Conservation (phyloP, 2,888 invertebrate genomes). For the Tachystola acroxantha region DNA sequence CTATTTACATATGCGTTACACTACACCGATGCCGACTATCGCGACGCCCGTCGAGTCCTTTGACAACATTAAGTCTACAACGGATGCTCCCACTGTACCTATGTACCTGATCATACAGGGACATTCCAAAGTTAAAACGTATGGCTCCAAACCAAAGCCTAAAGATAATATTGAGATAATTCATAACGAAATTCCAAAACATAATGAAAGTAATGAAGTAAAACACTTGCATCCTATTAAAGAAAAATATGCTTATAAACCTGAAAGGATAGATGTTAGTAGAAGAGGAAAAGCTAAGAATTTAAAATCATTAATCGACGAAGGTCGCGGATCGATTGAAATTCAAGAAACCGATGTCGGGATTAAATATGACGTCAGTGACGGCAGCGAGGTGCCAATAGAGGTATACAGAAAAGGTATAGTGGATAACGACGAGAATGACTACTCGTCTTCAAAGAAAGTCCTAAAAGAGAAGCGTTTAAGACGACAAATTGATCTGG, state of each 20-base stretch:
- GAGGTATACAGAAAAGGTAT: slow-evolving; percentile 80
- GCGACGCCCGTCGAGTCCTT: slow-evolving; percentile 56
- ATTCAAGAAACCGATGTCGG: slow-evolving; percentile 78
- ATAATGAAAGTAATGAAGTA: slow-evolving; percentile 71
- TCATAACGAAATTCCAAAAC: slow-evolving; percentile 73
- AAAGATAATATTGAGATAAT: slow-evolving; percentile 42
- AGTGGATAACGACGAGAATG: slow-evolving; percentile 73
- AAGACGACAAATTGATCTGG: slow-evolving; percentile 59
- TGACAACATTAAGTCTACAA: slow-evolving; percentile 38
- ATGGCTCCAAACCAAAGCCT: slow-evolving; percentile 79
- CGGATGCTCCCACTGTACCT: slow-evolving; percentile 77
- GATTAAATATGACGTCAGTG: slow-evolving; percentile 77
- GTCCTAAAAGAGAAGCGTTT: slow-evolving; percentile 28
- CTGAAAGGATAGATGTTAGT: slow-evolving; percentile 33
- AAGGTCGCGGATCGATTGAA: slow-evolving; percentile 69
- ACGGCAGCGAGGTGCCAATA: slow-evolving; percentile 67
- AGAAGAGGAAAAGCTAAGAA: slow-evolving; percentile 51
- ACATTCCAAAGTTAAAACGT: slow-evolving; percentile 91
- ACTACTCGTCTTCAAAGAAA: slow-evolving; percentile 35
- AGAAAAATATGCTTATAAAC: slow-evolving; percentile 48
- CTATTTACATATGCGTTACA: slow-evolving; percentile 64
- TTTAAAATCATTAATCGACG: slow-evolving; percentile 55
- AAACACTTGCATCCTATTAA: slow-evolving; percentile 76
- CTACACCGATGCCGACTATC: slow-evolving; percentile 70
- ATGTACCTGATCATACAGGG: slow-evolving; percentile 90